A percentile compares a stretch with the other conserved stretches of the same genome.
Conservation (phyloP, 2,888 invertebrate genomes). For the Mechanitis messenoides region DNA sequence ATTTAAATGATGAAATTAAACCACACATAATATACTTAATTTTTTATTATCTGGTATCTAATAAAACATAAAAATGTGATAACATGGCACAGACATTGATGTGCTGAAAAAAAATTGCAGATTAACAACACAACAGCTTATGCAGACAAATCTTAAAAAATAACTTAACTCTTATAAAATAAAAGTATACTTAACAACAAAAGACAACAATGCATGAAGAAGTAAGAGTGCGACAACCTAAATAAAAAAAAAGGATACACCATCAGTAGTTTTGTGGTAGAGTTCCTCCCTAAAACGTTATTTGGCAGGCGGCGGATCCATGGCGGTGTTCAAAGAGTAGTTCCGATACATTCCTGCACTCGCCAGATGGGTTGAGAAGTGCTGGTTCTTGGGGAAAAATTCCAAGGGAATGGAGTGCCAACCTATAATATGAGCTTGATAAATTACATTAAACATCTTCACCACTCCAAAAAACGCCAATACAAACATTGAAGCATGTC, state of each 20-base stretch:
- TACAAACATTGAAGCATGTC: neutral
- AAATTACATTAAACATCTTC: neutral
- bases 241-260: neutral
- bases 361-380: conserved; percentile 80
- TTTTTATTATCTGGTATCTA: too few relatives aligned
- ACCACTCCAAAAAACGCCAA: too few relatives aligned
- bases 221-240: neutral
- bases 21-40: too few relatives aligned
- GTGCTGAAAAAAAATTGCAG: too few relatives aligned
- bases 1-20: too few relatives aligned
- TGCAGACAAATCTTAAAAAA: too few relatives aligned
- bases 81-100: too few relatives aligned
- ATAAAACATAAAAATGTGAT: too few relatives aligned
- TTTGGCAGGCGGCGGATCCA: conserved; percentile 55
- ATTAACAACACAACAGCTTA: too few relatives aligned
- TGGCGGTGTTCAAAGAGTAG: conserved; percentile 85
- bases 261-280: neutral
- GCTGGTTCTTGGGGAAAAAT: conserved; percentile 83
- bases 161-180: too few relatives aligned
- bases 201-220: too few relatives aligned
- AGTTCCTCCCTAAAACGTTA: conserved; percentile 25
- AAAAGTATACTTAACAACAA: too few relatives aligned
- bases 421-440: conserved; percentile 42
- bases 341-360: conserved; percentile 88
- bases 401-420: conserved; percentile 81